Conservation (phyloP, 2,113 vertebrate genomes). For the Haemorhous mexicanus region DNA sequence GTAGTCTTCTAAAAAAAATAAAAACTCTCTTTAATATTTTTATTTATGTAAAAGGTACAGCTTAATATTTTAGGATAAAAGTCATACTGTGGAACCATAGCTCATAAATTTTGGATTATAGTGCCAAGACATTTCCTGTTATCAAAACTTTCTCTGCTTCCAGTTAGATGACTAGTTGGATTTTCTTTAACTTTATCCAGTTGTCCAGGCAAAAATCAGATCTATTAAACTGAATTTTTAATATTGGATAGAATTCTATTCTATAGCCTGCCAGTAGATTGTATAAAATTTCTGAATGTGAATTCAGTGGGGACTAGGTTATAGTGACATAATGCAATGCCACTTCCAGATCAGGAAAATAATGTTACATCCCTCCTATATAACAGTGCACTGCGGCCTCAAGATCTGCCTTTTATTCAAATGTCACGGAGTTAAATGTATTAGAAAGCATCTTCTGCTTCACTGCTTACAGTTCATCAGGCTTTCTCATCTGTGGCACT, state of each 20-base stretch:
- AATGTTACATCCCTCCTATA: neutral
- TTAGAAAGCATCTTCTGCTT: neutral
- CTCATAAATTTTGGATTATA: neutral
- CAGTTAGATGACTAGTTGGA: neutral
- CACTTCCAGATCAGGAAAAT: neutral
- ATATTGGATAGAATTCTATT: neutral
- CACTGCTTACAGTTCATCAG: neutral
- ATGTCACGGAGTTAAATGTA: neutral
- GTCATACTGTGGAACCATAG: neutral
- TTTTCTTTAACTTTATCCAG: neutral
- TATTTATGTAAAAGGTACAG: neutral
- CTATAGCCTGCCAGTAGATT: neutral
- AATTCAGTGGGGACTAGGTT: neutral
- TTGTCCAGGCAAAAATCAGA: neutral
- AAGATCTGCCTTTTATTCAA: neutral
- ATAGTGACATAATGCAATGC: neutral
- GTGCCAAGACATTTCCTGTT: neutral
- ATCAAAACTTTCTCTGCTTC: neutral
- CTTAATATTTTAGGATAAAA: neutral
- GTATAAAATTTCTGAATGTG: neutral
- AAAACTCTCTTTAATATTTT: neutral
- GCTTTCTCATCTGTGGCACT: neutral
- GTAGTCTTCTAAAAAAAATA: neutral
- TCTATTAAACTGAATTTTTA: neutral
- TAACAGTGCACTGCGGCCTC: rapidly evolving